Percentiles rank a stretch among this genome's conserved stretches.
phyloP scores from a whole-genome alignment of 2,888 invertebrate genomes.

The Eupithecia subumbrata region DNA sequence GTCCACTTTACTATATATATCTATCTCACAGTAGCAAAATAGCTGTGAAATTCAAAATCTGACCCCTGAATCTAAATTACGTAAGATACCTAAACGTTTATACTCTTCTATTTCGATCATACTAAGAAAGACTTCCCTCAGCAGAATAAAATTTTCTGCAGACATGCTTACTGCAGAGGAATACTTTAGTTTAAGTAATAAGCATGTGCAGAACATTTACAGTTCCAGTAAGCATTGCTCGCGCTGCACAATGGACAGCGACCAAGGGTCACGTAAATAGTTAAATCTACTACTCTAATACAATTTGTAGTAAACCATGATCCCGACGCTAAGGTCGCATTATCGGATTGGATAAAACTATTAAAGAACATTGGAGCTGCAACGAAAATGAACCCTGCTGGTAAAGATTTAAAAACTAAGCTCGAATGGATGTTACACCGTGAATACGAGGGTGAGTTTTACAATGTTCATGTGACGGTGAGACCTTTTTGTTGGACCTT shows the following conservation, averaged over 20 bases:
- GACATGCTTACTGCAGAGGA: not conserved
- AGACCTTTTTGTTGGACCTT: constrained; percentile 82
- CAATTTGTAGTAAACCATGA: constrained; percentile 84
- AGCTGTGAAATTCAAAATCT: not conserved
- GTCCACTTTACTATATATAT: not conserved
- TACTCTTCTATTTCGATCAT: not conserved
- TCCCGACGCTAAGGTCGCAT: constrained; percentile 82
- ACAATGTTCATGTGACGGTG: constrained; percentile 83
- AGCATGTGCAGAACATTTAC: not conserved
- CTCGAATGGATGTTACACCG: constrained; percentile 59
- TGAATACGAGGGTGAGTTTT: constrained; percentile 77
- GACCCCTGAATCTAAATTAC: too few relatives aligned
- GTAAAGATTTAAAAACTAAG: constrained; percentile 56
- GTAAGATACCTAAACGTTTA: not conserved
- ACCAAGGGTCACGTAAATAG: constrained; percentile 70
- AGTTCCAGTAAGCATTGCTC: not conserved
- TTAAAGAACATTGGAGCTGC: constrained; percentile 63
- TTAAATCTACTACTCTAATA: constrained; percentile 83
- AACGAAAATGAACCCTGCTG: constrained; percentile 62
- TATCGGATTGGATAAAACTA: constrained; percentile 83
- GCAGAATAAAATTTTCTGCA: not conserved
- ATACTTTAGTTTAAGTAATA: not conserved
- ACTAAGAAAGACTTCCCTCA: not conserved
- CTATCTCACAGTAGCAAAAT: not conserved
- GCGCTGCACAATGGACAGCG: constrained; percentile 34